Conservation (phyloP, 2,797 vertebrate species). For the Sphenodon punctatus region DNA sequence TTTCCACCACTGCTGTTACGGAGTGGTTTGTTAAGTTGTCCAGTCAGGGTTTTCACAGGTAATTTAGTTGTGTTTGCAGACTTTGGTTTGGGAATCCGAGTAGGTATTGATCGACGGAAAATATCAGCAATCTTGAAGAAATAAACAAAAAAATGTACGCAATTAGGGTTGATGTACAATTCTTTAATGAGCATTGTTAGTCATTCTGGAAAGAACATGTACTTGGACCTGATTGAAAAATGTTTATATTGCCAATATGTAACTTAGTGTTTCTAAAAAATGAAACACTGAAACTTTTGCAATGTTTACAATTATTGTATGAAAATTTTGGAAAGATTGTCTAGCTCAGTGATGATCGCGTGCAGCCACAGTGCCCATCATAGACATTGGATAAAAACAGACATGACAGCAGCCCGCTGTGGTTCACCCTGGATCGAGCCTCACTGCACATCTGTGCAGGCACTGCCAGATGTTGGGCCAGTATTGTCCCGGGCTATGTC, state of each 20-base stretch:
- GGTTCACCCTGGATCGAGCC: too few relatives aligned
- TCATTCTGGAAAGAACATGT: neutral
- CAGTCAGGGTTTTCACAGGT: slow-evolving; percentile 52
- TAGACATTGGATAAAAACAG: too few relatives aligned
- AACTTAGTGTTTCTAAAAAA: too few relatives aligned
- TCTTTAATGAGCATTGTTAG: neutral
- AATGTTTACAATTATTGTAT: too few relatives aligned
- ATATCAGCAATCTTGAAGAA: slow-evolving; percentile 84
- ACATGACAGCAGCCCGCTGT: too few relatives aligned
- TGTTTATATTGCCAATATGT: neutral
- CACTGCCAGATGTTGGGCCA: too few relatives aligned
- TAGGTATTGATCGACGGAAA: slow-evolving; percentile 80
- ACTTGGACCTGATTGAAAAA: neutral
- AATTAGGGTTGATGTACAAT: neutral
- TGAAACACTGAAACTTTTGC: too few relatives aligned
- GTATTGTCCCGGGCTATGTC: too few relatives aligned
- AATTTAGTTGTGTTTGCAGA: slow-evolving; percentile 74
- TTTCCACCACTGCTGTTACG: slow-evolving; percentile 62
- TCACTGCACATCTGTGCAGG: too few relatives aligned
- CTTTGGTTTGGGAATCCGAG: slow-evolving; percentile 90
- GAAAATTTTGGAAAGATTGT: too few relatives aligned
- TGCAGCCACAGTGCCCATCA: too few relatives aligned
- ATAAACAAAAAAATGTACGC: slow-evolving; percentile 28
- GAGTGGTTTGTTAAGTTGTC: slow-evolving; percentile 52
- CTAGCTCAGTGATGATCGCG: too few relatives aligned